Evolutionary conservation across 2,113 vertebrate genomes (phyloP).

Genomic region (Rhabdomys dilectus): DNA sequence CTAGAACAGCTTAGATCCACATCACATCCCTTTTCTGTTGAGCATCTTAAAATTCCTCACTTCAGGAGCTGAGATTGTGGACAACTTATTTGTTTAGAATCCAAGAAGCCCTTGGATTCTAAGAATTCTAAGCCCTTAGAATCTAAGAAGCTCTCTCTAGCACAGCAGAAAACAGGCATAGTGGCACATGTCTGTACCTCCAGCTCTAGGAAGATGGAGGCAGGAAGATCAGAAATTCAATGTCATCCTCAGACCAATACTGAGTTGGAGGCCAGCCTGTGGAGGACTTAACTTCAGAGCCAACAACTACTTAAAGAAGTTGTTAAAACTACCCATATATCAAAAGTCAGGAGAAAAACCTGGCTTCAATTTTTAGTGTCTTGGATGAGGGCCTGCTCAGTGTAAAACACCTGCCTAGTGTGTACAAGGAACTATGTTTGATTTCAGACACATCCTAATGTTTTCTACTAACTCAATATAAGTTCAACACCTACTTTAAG

Average conservation of each 20-base stretch:
- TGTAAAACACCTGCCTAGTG: background rate
- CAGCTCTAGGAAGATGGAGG: background rate
- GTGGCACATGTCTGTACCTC: background rate
- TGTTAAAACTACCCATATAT: constrained; percentile 27
- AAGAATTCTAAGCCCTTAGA: too few relatives aligned
- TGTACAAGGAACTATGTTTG: background rate
- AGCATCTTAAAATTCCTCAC: constrained; percentile 12
- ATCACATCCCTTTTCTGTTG: background rate
- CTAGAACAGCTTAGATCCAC: background rate
- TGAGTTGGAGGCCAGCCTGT: background rate
- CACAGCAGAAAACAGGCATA: background rate
- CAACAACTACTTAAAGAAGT: constrained; percentile 28
- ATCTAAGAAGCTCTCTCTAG: background rate
- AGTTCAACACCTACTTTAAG: background rate
- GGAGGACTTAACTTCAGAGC: background rate
- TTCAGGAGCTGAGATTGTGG: background rate
- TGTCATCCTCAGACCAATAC: too few relatives aligned
- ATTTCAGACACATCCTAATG: background rate
- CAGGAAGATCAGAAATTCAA: background rate
- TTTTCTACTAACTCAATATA: background rate
- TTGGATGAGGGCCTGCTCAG: background rate
- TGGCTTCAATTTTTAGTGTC: background rate
- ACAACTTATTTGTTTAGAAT: background rate
- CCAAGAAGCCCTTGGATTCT: background rate
- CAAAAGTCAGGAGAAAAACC: background rate